These are phyloP conservation scores for Euura saliciscinereae DNA, from an alignment of 1,140 invertebrate species.

Conservation along the genomic window DNA sequence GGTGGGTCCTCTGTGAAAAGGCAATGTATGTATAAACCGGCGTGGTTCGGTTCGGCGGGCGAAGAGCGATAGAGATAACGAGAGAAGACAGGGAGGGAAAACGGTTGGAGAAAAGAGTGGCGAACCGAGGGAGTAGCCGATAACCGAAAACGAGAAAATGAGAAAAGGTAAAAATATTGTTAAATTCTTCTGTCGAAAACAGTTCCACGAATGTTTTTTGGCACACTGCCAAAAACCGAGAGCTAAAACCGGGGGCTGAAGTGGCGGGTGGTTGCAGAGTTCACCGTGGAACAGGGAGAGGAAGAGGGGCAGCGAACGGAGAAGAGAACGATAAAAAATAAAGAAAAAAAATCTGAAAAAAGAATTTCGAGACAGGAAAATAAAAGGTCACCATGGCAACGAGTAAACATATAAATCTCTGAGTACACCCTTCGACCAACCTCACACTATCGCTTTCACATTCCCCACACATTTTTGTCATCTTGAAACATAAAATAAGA, in stretches of 20 bases:
- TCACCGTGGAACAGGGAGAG: not conserved
- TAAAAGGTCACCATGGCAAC: not conserved
- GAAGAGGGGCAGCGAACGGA: not conserved
- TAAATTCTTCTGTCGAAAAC: not conserved
- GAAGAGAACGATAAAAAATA: not conserved
- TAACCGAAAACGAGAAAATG: not conserved
- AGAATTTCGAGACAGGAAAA: not conserved
- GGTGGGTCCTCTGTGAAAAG: not conserved
- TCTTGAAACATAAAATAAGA: too few relatives aligned
- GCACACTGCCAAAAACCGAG: not conserved
- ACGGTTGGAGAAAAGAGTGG: not conserved
- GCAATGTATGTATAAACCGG: not conserved
- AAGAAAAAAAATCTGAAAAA: not conserved
- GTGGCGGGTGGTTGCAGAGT: not conserved
- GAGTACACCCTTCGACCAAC: too few relatives aligned
- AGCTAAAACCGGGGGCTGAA: not conserved
- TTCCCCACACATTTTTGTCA: too few relatives aligned
- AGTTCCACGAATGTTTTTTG: not conserved
- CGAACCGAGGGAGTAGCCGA: not conserved
- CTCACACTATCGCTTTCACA: too few relatives aligned
- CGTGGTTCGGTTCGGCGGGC: not conserved
- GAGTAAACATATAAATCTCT: slow-evolving; percentile 4
- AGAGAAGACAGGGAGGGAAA: not conserved
- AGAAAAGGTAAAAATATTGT: not conserved
- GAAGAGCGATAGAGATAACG: not conserved